These are phyloP conservation scores for Calliopum simillimum DNA, from an alignment of 2,888 invertebrate species.

Conservation along the genomic window DNA sequence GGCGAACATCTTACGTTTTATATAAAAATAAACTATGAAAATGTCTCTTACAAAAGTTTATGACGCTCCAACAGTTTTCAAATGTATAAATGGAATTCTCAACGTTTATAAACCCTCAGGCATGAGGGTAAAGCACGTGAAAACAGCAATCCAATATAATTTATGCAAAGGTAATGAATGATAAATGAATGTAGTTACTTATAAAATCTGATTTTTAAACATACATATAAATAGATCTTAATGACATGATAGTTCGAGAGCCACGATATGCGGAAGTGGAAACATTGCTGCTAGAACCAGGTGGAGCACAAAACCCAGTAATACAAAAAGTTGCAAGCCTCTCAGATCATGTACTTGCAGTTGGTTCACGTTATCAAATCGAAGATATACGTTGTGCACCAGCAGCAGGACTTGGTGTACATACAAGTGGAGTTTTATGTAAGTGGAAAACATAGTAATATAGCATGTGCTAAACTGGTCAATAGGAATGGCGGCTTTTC, in stretches of 20 bases:
- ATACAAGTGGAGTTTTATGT: conserved; percentile 82
- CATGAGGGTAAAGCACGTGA: conserved; percentile 70
- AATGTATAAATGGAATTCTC: conserved; percentile 78
- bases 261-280: conserved; percentile 69
- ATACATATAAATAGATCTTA: conserved; percentile 74
- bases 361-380: conserved; percentile 80
- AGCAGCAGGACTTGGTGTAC: conserved; percentile 73
- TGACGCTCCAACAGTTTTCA: conserved; percentile 74
- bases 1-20: no score
- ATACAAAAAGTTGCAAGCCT: conserved; percentile 71
- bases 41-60: conserved; percentile 59
- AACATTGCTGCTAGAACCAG: conserved; percentile 71
- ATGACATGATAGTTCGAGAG: conserved; percentile 75
- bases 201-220: conserved; percentile 34
- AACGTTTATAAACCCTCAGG: conserved; percentile 84
- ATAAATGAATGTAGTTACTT: no score
- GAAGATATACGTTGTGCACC: conserved; percentile 75
- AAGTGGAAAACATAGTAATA: no score
- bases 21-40: neutral
- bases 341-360: conserved; percentile 80
- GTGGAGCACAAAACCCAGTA: conserved; percentile 71
- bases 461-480: no score
- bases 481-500: no score
- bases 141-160: conserved; percentile 72
- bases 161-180: conserved; percentile 75